Evolutionary conservation across 1,140 invertebrate genomes (phyloP).

Genomic region (Oryctes rhinoceros): DNA sequence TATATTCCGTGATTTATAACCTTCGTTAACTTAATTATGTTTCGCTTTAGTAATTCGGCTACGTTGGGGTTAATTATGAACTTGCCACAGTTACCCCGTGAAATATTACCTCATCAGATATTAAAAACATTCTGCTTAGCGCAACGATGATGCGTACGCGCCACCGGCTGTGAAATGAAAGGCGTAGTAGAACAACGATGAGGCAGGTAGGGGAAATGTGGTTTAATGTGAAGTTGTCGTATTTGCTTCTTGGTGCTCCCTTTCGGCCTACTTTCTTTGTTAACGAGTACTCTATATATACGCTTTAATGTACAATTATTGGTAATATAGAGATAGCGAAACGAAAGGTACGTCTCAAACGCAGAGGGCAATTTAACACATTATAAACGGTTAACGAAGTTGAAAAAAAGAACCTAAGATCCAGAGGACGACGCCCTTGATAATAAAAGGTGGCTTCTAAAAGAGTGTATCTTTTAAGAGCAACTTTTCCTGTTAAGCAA

Average conservation of each 20-base stretch:
- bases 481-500: no score
- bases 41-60: constrained; percentile 36
- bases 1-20: constrained; percentile 35
- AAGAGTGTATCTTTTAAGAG: no score
- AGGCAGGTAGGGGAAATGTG: not conserved
- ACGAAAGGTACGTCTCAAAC: no score
- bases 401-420: no score
- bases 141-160: not conserved
- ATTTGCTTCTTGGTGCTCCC: not conserved
- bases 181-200: not conserved
- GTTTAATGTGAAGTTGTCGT: not conserved
- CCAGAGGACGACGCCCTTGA: no score
- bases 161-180: not conserved
- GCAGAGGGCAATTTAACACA: no score
- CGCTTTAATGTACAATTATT: no score
- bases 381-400: no score
- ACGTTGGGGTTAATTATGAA: constrained; percentile 36
- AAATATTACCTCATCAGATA: constrained; percentile 36
- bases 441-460: no score
- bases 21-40: constrained; percentile 36
- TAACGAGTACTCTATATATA: no score
- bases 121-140: constrained; percentile 33
- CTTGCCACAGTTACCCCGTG: constrained; percentile 31
- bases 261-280: no score
- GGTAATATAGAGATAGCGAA: no score